Evolutionary conservation across 2,113 vertebrate genomes (phyloP).

Genomic region (Pangasianodon gigas): DNA sequence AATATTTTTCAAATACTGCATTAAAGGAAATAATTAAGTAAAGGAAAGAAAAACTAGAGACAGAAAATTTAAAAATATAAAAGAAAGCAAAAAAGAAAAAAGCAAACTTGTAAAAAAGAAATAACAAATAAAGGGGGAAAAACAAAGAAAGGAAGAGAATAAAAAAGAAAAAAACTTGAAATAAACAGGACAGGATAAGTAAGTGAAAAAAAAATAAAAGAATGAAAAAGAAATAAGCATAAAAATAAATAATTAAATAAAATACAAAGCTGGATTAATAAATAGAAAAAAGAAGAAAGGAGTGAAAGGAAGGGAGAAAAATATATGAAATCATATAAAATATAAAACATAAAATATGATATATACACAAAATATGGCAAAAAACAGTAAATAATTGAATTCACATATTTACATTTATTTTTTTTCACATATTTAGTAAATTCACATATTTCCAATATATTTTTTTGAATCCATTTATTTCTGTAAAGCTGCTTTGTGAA

Average conservation of each 20-base stretch:
- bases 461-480: too few relatives aligned
- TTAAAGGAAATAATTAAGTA: neutral
- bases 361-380: neutral
- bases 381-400: neutral
- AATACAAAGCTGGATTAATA: neutral
- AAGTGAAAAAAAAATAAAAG: neutral
- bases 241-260: neutral
- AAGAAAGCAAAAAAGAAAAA: neutral
- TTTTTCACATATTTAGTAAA: too few relatives aligned
- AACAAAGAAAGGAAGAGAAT: neutral
- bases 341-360: neutral
- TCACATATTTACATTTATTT: too few relatives aligned
- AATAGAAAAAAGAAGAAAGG: neutral
- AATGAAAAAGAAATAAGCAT: neutral
- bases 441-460: too few relatives aligned
- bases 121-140: neutral
- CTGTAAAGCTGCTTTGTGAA: too few relatives aligned
- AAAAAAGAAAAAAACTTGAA: neutral
- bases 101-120: neutral
- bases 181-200: neutral
- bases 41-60: neutral
- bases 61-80: neutral
- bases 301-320: neutral
- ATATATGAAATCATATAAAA: neutral
- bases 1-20: neutral